Base-by-base conservation (phyloP, 2,888 invertebrate genomes). In the Conus canariensis region DNA sequence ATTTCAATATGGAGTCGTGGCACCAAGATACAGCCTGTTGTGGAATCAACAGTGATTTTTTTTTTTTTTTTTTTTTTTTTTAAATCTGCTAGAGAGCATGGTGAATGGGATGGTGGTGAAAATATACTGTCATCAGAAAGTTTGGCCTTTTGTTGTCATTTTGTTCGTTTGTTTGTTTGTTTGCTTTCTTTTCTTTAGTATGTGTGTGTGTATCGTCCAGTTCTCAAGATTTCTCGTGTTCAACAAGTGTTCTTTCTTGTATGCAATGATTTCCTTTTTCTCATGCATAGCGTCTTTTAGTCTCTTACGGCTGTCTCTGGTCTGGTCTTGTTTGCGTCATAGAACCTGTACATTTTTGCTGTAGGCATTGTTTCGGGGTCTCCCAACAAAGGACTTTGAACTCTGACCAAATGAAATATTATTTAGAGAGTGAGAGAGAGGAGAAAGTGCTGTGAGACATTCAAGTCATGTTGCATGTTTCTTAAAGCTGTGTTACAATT, bases 221-320 rank as follows among this genome's bases (percentile, higher is more conserved):
- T 58, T 83, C 58, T 60, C 86, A 67, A 64, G 19, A 22, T 60
- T 67, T 67, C 45, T 67, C 67, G 14, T 67, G 30, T 64, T 86
- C 67, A 64, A 16, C 30, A 85, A 86, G 86, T 86, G 86, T 86
- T 86, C 86, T 86, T 86, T 86, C 86, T 86, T 86, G 86, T 86
- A 86, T 86, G 86, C 86, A 86, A 83, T 19, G 16, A 58, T 83
- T 83, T 83, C 56, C 58, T 83, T 58, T 58, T 56, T 83, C 82
- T 56, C 25, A 19, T 83, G 56, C 19, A 8, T 83, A 8, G 56
- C 6, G 2, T 83, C 77, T 77, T 25, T 83, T 56, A 80, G 80
- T 80, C 80, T 80, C 80, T 30, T 45, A 14, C 10, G 30, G 30
- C 80, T 80, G 80, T 80, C 80, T 80, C 80, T 80, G 19, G 22